phyloP scores from a whole-genome alignment of 2,113 vertebrate species.

The Pterocles burchelli region DNA sequence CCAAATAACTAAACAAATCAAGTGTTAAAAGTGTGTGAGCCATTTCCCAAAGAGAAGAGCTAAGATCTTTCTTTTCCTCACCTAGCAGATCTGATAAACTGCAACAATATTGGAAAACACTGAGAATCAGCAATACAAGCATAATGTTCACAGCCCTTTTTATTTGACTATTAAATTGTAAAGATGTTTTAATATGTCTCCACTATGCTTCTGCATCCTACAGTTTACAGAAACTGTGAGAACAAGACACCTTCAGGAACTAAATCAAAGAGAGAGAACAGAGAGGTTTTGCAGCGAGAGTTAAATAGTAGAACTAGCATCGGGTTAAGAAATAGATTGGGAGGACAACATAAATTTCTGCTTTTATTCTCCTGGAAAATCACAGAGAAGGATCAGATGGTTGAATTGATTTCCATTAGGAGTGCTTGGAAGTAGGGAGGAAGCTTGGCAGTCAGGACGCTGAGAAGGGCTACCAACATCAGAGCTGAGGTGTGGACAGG shows the following conservation, averaged over 20 bases:
- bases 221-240: not conserved
- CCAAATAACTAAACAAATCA: not conserved
- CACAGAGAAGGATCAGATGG: not conserved
- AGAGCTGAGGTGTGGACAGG: not conserved
- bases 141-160: not conserved
- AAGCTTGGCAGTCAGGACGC: not conserved
- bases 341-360: not conserved
- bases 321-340: not conserved
- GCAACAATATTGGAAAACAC: not conserved
- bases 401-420: not conserved
- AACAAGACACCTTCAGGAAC: not conserved
- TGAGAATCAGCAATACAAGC: not conserved
- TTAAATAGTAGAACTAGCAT: not conserved
- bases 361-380: not conserved
- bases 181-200: not conserved
- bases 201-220: not conserved
- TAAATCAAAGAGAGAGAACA: not conserved
- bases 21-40: not conserved
- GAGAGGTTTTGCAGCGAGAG: not conserved
- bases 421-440: not conserved
- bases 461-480: not conserved
- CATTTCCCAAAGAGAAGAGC: not conserved
- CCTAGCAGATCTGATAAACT: not conserved
- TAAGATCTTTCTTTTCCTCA: not conserved
- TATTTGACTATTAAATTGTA: not conserved